These are phyloP conservation scores for Megalopta genalis DNA, from an alignment of 1,140 invertebrate species.

Conservation along the genomic window DNA sequence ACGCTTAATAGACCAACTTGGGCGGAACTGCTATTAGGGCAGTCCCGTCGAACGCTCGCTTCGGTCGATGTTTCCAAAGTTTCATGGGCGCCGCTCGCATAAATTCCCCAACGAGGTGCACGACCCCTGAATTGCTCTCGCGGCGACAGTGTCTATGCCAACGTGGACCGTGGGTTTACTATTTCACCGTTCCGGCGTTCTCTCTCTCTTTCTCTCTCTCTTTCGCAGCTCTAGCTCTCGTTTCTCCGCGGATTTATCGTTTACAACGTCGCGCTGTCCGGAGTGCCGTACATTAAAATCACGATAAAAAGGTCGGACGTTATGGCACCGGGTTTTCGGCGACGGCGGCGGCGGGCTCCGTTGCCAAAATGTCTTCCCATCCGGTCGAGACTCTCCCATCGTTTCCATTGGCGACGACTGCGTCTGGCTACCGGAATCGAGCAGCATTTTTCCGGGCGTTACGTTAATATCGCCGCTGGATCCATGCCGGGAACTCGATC, in stretches of 20 bases:
- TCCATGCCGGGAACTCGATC: background rate
- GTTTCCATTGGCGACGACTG: background rate
- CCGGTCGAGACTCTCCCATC: background rate
- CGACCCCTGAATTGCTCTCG: background rate
- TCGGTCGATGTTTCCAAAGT: background rate
- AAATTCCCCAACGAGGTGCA: too few species aligned
- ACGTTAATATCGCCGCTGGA: too few species aligned
- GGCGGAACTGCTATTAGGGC: too few species aligned
- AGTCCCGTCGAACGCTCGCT: too few species aligned
- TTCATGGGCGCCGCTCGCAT: background rate
- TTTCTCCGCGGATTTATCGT: constrained; percentile 27
- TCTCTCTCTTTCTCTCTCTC: too few species aligned
- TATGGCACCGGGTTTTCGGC: background rate
- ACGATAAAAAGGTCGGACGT: background rate
- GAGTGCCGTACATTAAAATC: background rate
- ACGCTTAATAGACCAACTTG: too few species aligned
- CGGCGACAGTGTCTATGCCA: constrained; percentile 26
- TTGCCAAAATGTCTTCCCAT: constrained; percentile 17
- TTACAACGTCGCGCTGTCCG: background rate
- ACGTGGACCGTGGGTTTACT: constrained; percentile 2
- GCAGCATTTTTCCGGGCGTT: too few species aligned
- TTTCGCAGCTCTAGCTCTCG: background rate
- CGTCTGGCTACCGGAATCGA: background rate
- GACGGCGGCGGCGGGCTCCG: background rate
- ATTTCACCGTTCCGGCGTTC: background rate